Evolutionary conservation across 2,797 vertebrate genomes (phyloP).

Genomic region (Hydrophis major): DNA sequence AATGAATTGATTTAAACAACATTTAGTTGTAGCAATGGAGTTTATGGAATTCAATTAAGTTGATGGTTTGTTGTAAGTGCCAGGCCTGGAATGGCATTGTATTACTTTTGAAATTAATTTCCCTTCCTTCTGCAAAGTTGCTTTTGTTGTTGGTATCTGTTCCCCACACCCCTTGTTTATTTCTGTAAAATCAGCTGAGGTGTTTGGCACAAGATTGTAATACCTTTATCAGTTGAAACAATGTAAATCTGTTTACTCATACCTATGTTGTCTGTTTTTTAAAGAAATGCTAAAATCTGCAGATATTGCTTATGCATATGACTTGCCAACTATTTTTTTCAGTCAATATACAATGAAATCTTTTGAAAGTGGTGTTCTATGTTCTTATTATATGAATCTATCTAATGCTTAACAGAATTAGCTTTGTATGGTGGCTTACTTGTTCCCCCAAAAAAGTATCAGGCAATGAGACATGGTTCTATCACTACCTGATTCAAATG

Average conservation of each 20-base stretch:
- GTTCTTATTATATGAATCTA: background rate
- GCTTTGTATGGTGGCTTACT: background rate
- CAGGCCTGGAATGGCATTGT: constrained; percentile 59
- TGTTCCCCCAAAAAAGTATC: background rate
- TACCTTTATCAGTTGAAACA: constrained; percentile 45
- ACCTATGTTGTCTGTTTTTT: constrained; percentile 27
- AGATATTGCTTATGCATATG: constrained; percentile 19
- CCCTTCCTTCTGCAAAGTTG: constrained; percentile 55
- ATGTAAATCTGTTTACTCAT: constrained; percentile 32
- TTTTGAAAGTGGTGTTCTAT: background rate
- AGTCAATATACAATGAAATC: background rate
- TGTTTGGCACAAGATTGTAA: constrained; percentile 45
- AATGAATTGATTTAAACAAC: constrained; percentile 74
- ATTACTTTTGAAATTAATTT: constrained; percentile 73
- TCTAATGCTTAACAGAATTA: background rate
- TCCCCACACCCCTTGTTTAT: constrained; percentile 33
- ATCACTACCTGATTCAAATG: background rate
- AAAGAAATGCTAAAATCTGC: constrained; percentile 9
- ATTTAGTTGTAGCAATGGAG: constrained; percentile 68
- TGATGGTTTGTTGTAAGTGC: constrained; percentile 68
- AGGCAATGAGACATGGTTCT: background rate
- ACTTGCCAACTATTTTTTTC: constrained; percentile 1
- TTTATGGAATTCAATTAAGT: constrained; percentile 76
- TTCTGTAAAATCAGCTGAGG: constrained; percentile 48
- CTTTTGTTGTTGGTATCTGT: constrained; percentile 45